Base-by-base conservation (phyloP, 1,140 invertebrate genomes). In the Cyrtorhinus lividipennis region DNA sequence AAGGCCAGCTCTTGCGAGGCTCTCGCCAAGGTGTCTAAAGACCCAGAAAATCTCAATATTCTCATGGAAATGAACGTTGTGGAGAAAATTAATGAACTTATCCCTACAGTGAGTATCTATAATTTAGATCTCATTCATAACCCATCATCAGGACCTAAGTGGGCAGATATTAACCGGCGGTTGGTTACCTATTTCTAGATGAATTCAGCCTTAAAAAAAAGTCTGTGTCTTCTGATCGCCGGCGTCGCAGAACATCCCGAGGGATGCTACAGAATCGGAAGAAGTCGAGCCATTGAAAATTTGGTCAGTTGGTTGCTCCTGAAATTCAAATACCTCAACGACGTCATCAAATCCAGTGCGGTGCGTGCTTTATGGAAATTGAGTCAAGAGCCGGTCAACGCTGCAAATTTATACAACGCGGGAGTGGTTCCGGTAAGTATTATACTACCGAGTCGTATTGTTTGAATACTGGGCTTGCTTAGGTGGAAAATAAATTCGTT, bases 351-450 rank as follows among this genome's bases (percentile, higher is more conserved):
- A n/a, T 13, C 27, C 24, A 13, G 25, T 27, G 58, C 58, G 18
- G 58, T 26, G 15, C n/a, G 27, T 13, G 58, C 58, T 2, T 23
- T 59, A 3, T 59, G 58, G 58, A 59, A 59, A 27, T 23, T 59
- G 12, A 59, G 58, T 18, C n/a, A 30, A 15, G 58, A 59, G 2
- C 58, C 58, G 12, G 24, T 59, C 23, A 59, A 59, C 22, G 24
- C 24, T n/a, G 27, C 27, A n/a, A 27, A 25, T 26, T n/a, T 59
- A 3, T 30, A 59, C 27, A 25, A 59, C 24, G 58, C 58, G 10
- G 58, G 58, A 2, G 58, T 59, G n/a, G 26, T 59, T 18, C 58
- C 58, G n/a, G 58, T 59, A 59, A 59, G 24, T 26, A 25, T 59
- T 2, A 57, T n/a, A n/a, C n/a, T n/a, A n/a, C n/a, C n/a, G n/a